Conservation (phyloP, 2,113 vertebrate genomes). For the Triplophysa rosa region DNA sequence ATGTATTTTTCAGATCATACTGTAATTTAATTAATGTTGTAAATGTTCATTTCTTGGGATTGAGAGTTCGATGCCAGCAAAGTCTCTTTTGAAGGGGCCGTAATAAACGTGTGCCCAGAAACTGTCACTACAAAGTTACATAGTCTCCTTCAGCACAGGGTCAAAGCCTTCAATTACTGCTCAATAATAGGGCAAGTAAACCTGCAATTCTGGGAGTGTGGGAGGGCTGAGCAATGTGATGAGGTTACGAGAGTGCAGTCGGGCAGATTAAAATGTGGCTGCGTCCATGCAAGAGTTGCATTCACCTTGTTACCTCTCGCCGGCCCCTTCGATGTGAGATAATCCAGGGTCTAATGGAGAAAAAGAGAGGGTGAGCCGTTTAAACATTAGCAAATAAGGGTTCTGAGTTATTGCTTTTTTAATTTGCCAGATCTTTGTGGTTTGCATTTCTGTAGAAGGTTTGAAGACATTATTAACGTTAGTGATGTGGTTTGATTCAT, state of each 20-base stretch:
- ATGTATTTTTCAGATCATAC: neutral
- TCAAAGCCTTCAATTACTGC: conserved; percentile 43
- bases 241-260: conserved; percentile 34
- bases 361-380: neutral
- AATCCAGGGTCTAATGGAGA: neutral
- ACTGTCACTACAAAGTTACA: conserved; percentile 30
- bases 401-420: neutral
- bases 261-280: conserved; percentile 34
- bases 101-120: conserved; percentile 33
- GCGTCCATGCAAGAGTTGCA: conserved; percentile 32
- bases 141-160: conserved; percentile 40
- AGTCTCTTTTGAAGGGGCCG: conserved; percentile 7
- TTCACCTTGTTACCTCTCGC: conserved; percentile 27
- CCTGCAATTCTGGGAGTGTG: conserved; percentile 18
- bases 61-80: conserved; percentile 16
- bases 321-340: conserved; percentile 1
- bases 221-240: conserved; percentile 28
- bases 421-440: neutral
- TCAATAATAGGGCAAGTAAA: conserved; percentile 37
- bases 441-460: neutral
- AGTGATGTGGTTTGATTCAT: too few species aligned
- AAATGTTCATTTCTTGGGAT: conserved; percentile 27
- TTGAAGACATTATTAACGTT: neutral
- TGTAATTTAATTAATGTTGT: conserved; percentile 17
- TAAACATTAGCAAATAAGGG: neutral